Percentiles rank a stretch among this genome's conserved stretches.
These are phyloP conservation scores for Neolamprologus modestus DNA, from an alignment of 2,113 vertebrate species.

Conservation along the genomic window DNA sequence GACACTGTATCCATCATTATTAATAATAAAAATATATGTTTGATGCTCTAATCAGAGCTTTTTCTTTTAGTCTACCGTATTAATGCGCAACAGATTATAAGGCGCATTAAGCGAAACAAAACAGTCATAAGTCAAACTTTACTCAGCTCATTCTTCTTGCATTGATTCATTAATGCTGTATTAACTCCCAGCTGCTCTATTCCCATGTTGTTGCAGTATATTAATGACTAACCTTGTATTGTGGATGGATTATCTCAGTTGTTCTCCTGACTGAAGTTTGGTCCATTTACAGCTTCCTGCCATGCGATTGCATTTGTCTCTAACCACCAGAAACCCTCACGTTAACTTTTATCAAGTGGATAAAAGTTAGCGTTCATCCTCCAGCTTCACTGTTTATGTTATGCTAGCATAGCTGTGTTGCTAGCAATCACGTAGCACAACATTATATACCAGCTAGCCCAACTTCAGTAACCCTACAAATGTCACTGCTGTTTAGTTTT, in stretches of 20 bases:
- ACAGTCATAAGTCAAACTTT: neutral
- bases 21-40: neutral
- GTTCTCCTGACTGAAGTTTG: neutral
- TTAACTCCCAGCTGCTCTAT: neutral
- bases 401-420: too few relatives aligned
- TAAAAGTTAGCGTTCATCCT: accelerated
- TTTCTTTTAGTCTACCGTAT: neutral
- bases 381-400: too few relatives aligned
- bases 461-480: neutral
- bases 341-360: too few relatives aligned
- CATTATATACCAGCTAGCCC: accelerated
- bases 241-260: neutral
- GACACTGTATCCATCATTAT: neutral
- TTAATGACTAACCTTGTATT: accelerated
- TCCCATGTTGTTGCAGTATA: neutral
- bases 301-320: accelerated
- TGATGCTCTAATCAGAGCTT: neutral
- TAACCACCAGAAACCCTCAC: accelerated
- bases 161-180: neutral
- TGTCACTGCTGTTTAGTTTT: neutral
- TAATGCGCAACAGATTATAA: accelerated
- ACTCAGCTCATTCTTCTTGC: neutral
- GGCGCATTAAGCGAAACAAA: accelerated
- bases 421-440: too few relatives aligned
- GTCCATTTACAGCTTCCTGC: accelerated